phyloP scores from a whole-genome alignment of 2,113 vertebrate genomes.

The Anser cygnoides region DNA sequence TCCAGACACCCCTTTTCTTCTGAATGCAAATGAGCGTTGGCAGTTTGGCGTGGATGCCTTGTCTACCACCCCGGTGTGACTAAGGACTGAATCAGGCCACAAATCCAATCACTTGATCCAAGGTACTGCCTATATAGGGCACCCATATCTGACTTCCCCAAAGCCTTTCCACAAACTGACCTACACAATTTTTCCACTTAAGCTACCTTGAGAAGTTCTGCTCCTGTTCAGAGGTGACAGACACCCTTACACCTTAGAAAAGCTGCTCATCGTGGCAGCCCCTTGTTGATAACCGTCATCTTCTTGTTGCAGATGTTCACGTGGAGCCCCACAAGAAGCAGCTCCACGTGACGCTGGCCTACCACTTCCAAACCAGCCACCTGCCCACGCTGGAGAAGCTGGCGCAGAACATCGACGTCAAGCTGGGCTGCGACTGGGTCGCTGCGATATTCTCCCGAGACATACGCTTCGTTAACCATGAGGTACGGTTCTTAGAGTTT shows the following conservation, averaged over 20 bases:
- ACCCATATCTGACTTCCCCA: not conserved
- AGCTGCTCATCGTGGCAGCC: accelerated
- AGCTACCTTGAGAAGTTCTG: not conserved
- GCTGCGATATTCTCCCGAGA: constrained; percentile 94
- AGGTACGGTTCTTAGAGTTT: constrained; percentile 77
- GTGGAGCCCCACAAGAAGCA: constrained; percentile 98
- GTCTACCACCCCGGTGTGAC: not conserved
- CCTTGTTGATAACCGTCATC: not conserved
- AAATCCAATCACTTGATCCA: not conserved
- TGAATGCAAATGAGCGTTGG: not conserved
- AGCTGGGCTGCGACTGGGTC: constrained; percentile 94
- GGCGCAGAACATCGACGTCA: constrained; percentile 87
- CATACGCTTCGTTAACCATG: constrained; percentile 94
- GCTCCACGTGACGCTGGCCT: constrained; percentile 95
- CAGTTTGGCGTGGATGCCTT: not conserved
- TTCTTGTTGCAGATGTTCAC: constrained; percentile 82
- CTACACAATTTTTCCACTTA: not conserved
- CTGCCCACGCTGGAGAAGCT: constrained; percentile 90
- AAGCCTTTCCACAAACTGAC: not conserved
- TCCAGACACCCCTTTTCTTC: not conserved
- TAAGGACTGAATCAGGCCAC: not conserved
- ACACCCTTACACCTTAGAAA: not conserved
- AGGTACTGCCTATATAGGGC: not conserved
- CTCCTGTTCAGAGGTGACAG: accelerated
- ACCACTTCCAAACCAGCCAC: constrained; percentile 94